A percentile compares a stretch with the other conserved stretches of the same genome.
Evolutionary conservation across 2,797 vertebrate species (phyloP).

Genomic region (Rousettus madagascariensis): DNA sequence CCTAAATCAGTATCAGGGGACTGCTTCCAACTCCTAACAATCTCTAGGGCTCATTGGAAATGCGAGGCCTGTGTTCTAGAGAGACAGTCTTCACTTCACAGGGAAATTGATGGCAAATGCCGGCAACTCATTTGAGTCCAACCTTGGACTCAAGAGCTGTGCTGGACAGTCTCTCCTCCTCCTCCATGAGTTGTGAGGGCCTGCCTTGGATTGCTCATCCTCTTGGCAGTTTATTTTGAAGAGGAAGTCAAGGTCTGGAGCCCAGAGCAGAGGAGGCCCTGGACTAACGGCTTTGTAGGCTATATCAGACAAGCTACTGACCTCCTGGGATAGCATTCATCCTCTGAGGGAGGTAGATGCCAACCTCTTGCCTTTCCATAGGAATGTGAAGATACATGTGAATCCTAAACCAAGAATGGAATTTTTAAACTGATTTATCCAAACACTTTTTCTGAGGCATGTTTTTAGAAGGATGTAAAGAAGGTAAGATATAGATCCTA

Average conservation of each 20-base stretch:
- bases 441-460: background rate
- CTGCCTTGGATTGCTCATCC: background rate
- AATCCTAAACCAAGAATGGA: background rate
- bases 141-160: background rate
- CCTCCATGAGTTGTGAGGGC: background rate
- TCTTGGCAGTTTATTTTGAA: background rate
- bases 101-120: background rate
- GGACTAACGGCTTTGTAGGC: background rate
- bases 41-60: background rate
- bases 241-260: background rate
- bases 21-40: background rate
- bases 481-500: background rate
- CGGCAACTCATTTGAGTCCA: background rate
- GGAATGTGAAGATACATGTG: background rate
- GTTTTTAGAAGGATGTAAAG: background rate
- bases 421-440: background rate
- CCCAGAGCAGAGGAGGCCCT: background rate
- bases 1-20: background rate
- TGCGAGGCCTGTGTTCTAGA: background rate
- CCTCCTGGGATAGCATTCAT: background rate
- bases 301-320: background rate
- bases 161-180: background rate
- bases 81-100: background rate
- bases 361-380: background rate
- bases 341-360: fast-evolving